Conservation (phyloP, 2,888 invertebrate species). For the Eupithecia pulchellata region DNA sequence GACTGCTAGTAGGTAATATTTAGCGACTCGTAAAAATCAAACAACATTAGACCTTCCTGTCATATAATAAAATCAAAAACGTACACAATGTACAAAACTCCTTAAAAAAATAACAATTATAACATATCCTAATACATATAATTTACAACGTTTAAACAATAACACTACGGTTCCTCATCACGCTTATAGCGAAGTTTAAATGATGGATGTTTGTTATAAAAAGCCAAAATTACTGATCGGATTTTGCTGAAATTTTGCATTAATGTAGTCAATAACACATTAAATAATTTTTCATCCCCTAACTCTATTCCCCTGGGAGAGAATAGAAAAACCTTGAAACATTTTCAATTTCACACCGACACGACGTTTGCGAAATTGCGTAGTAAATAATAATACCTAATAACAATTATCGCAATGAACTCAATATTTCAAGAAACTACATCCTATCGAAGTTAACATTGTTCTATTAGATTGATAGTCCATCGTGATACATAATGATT, state of each 20-base stretch:
- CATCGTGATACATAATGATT: too few relatives aligned
- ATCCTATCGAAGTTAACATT: too few relatives aligned
- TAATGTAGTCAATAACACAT: not conserved
- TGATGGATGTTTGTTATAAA: not conserved
- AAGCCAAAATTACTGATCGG: not conserved
- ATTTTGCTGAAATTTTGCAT: not conserved
- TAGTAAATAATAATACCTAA: not conserved
- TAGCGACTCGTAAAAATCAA: constrained; percentile 16
- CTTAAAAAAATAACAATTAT: constrained; percentile 22
- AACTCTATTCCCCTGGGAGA: not conserved
- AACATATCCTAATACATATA: not conserved
- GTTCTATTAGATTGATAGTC: too few relatives aligned
- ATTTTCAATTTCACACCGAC: not conserved
- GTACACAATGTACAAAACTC: constrained; percentile 19
- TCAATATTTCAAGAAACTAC: not conserved
- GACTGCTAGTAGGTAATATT: not conserved
- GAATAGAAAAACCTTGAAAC: not conserved
- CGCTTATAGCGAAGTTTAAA: not conserved
- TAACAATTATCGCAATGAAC: not conserved
- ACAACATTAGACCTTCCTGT: constrained; percentile 19
- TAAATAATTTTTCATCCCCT: not conserved
- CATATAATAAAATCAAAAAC: constrained; percentile 37
- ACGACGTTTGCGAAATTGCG: not conserved
- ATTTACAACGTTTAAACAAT: not conserved
- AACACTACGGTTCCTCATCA: not conserved